Percentiles rank a stretch among this genome's conserved stretches.
phyloP scores from a whole-genome alignment of 2,113 vertebrate genomes.

The Lontra canadensis region DNA sequence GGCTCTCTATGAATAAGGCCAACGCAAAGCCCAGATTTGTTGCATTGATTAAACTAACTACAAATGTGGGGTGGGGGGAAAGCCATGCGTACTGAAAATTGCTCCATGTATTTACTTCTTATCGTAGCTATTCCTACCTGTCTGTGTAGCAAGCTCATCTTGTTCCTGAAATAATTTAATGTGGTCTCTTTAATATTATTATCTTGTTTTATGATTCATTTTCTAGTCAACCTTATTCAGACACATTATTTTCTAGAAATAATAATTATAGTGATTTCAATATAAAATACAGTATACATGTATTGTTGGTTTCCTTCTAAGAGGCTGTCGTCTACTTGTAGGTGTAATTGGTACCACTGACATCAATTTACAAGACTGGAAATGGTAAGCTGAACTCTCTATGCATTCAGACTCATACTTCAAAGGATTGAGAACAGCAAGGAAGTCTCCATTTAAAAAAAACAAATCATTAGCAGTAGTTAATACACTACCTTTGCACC shows the following conservation, averaged over 20 bases:
- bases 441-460: conserved; percentile 39
- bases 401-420: conserved; percentile 32
- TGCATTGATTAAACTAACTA: conserved; percentile 13
- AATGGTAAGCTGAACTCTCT: conserved; percentile 41
- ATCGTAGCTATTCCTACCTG: conserved; percentile 28
- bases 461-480: conserved; percentile 55
- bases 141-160: conserved; percentile 50
- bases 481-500: conserved; percentile 28
- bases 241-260: conserved; percentile 78
- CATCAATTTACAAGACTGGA: conserved; percentile 65
- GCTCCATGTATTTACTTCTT: conserved; percentile 54
- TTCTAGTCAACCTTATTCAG: conserved; percentile 73
- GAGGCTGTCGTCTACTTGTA: conserved; percentile 60
- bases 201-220: conserved; percentile 79
- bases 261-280: conserved; percentile 79
- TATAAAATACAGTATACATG: conserved; percentile 73
- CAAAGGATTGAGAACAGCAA: conserved; percentile 47
- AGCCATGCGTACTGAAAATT: conserved; percentile 20
- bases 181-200: conserved; percentile 75
- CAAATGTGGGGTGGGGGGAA: not conserved
- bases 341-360: conserved; percentile 72
- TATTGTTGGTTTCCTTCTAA: conserved; percentile 62
- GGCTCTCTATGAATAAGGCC: not conserved
- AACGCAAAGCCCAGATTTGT: not conserved
- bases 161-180: conserved; percentile 73